Base-by-base conservation (phyloP, 2,797 vertebrate species). In the Alcedo atthis region DNA sequence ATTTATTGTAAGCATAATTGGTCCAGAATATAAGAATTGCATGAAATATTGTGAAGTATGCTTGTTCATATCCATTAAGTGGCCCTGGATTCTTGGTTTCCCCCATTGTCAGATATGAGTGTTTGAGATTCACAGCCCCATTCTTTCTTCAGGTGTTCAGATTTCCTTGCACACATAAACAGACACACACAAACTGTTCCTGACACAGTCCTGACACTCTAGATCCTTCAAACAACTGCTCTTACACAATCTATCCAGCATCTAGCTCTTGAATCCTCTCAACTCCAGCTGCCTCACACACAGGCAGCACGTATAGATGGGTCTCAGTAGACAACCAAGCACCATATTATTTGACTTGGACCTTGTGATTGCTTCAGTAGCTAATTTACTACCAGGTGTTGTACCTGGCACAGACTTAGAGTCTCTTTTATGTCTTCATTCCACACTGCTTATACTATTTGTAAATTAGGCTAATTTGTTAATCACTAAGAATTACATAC, bases 341-440 rank as follows among this genome's bases (percentile, higher is more conserved):
- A 15, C 15, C 9, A 19, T 15, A 5, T 8, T n/a, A 63, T 20
- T 35, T 68, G 59, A 18, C 13, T 53, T 30, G 15, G 17, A 58
- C 15, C 7, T 66, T 46, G 32, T 57, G 46, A 7, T 40, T 25
- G 5, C 19, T 53, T 57, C 37, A 80, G 15, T 15, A 58, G 6
- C 2, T 14, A 22, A 7, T 58, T 33, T 58, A 8, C 10, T 5
- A 59, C 5, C 1, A 3, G 4, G n/a, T 12, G 61, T 26, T 42
- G 10, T 35, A 24, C 30, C 26, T 33, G 40, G 8, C 24, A 21
- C 3, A 81, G 18, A 59, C 8, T 68, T 68, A 28, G 3, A 78
- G 14, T 3, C 19, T 51, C 13, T 66, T 49, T 48, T 18, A 40
- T 25, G 9, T 11, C 21, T 19, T 3, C 10, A 7, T 54, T 3